phyloP scores from a whole-genome alignment of 2,113 vertebrate species.

The Ovibos moschatus region DNA sequence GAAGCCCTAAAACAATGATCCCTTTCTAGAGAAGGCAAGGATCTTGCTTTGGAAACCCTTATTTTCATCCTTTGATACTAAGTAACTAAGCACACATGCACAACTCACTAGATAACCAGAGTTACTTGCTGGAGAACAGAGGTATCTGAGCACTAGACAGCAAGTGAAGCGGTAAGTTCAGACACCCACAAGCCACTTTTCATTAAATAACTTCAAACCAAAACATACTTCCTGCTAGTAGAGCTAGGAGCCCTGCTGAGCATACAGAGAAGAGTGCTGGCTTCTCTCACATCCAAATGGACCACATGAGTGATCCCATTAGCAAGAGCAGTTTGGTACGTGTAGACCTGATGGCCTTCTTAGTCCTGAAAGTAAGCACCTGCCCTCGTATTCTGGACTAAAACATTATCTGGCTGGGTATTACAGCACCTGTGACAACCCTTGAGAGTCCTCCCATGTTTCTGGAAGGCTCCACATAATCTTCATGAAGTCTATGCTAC shows the following conservation, averaged over 20 bases:
- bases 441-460: not conserved
- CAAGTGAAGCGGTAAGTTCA: conserved; percentile 26
- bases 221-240: not conserved
- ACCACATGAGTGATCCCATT: not conserved
- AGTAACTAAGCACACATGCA: not conserved
- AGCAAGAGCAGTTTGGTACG: not conserved
- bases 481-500: not conserved
- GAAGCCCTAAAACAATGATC: not conserved
- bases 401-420: not conserved
- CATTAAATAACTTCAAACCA: conserved; percentile 62
- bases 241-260: not conserved
- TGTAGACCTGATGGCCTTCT: not conserved
- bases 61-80: not conserved
- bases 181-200: conserved; percentile 29
- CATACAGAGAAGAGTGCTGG: not conserved
- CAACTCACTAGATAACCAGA: not conserved
- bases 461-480: not conserved
- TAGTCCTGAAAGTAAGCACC: not conserved
- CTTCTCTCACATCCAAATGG: not conserved
- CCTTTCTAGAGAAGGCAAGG: not conserved
- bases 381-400: not conserved
- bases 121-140: conserved; percentile 55
- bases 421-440: not conserved
- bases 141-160: conserved; percentile 44
- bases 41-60: not conserved